A percentile compares a stretch with the other conserved stretches of the same genome.
Conservation (phyloP, 2,113 vertebrate genomes). For the Rhegmatorhina hoffmannsi region DNA sequence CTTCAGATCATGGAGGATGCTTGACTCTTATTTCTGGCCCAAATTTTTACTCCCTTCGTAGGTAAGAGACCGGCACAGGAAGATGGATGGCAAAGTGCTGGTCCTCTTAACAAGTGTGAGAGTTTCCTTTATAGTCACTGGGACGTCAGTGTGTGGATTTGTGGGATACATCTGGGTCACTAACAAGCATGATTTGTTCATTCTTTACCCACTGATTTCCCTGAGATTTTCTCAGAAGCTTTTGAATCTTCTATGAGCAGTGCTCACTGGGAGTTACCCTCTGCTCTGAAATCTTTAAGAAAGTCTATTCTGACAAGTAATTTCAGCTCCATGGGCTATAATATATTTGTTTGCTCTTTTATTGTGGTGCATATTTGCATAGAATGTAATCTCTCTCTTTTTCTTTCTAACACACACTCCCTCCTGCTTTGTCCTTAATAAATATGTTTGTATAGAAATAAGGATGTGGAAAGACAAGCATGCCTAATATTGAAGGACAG, state of each 20-base stretch:
- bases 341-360: neutral
- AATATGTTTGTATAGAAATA: slow-evolving; percentile 46
- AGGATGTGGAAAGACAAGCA: slow-evolving; percentile 65
- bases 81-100: neutral
- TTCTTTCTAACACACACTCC: neutral
- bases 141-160: neutral
- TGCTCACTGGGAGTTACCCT: neutral
- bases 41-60: neutral
- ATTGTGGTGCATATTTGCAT: neutral
- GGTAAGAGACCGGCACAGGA: neutral
- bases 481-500: slow-evolving; percentile 69
- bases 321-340: neutral
- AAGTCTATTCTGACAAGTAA: neutral
- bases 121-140: neutral
- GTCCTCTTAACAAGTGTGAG: neutral
- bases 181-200: neutral
- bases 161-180: neutral
- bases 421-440: slow-evolving; percentile 30
- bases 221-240: neutral
- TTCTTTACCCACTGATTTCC: neutral
- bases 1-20: neutral
- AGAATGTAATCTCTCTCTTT: neutral
- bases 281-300: neutral
- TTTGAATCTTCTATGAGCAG: neutral
- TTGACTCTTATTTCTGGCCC: neutral